Evolutionary conservation across 2,888 invertebrate species (phyloP), one percentile per base, ranked within the genome.

Genomic region (Phalangium opilio): DNA sequence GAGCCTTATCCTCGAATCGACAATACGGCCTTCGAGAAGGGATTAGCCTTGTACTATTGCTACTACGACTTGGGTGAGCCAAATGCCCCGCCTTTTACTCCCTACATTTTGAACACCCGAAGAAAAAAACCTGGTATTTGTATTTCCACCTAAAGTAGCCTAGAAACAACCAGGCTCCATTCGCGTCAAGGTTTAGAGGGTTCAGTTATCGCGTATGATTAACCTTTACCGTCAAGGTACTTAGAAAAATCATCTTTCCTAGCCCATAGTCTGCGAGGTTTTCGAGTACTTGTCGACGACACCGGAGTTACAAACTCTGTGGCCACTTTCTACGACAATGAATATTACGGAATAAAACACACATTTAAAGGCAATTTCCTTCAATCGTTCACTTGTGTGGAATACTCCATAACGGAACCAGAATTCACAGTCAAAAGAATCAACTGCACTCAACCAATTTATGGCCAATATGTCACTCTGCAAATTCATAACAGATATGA

Each of bases 201-300:
- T 27, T 27, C 8, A 27, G 27, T 27, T 27, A 27, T 27, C 27
- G 27, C 27, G 27, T 27, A n/a, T n/a, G n/a, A n/a, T n/a, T n/a
- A n/a, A n/a, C n/a, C n/a, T n/a, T n/a, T n/a, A n/a, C n/a, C n/a
- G n/a, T n/a, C n/a, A n/a, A n/a, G n/a, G n/a, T n/a, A n/a, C n/a
- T n/a, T n/a, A n/a, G n/a, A n/a, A n/a, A n/a, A n/a, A n/a, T n/a
- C 33, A 39, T 21, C 10, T 15, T 40, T 39, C 48, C 12, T 45
- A 58, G 58, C 49, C 35, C 47, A 55, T 20, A 58, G 55, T 49
- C 44, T 58, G 10, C 52, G 57, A 43, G 59, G 59, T 11, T 59
- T 59, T 42, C 52, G 56, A 43, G 58, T 59, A 1, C 48, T 57
- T 11, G 59, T 59, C 3, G 58, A 58, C 41, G 56, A 56, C n/a